Conservation (phyloP, 2,888 invertebrate genomes). For the Tetropium fuscum region DNA sequence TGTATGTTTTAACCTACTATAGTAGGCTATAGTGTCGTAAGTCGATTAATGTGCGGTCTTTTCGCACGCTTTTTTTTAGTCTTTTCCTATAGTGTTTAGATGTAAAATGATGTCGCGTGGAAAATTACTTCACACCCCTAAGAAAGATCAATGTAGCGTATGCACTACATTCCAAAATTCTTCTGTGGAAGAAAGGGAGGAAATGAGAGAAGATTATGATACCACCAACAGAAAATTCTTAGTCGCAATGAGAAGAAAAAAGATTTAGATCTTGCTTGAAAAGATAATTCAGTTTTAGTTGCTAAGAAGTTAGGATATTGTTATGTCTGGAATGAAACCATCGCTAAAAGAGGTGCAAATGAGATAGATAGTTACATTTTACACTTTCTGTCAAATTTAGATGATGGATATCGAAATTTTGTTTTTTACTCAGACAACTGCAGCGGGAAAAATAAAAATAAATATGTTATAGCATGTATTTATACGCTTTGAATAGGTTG, state of each 20-base stretch:
- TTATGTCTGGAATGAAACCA: slow-evolving; percentile 15
- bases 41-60: too few species aligned
- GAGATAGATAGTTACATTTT: slow-evolving; percentile 25
- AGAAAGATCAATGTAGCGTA: background rate
- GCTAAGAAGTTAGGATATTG: background rate
- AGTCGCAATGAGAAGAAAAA: background rate
- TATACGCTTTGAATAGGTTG: background rate
- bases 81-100: background rate
- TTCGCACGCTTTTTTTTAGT: background rate
- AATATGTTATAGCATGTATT: background rate
- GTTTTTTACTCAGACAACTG: background rate
- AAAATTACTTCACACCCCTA: background rate
- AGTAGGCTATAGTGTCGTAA: background rate
- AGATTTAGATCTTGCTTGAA: background rate
- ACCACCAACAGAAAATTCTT: background rate
- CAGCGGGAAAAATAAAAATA: background rate
- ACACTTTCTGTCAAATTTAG: slow-evolving; percentile 12
- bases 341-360: slow-evolving; percentile 8
- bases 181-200: background rate
- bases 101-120: too few species aligned
- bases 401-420: background rate
- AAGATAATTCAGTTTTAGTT: background rate
- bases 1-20: background rate
- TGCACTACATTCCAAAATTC: background rate
- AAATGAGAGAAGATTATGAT: background rate